Evolutionary conservation across 2,797 vertebrate genomes (phyloP).

Genomic region (Gymnoscopelus microlampas): DNA sequence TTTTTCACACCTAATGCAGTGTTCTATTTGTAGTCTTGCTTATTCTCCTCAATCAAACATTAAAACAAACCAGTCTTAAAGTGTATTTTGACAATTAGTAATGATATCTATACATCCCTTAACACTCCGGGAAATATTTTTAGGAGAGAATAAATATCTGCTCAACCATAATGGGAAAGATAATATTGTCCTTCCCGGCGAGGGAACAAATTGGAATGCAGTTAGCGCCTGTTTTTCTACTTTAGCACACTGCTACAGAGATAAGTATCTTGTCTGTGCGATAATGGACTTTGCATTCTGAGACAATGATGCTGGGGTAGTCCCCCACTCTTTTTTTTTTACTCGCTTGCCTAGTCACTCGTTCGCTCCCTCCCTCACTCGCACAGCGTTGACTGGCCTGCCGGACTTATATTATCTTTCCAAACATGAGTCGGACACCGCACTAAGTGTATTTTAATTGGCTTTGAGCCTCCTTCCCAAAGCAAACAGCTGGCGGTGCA

Average conservation of each 20-base stretch:
- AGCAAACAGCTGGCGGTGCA: constrained; percentile 87
- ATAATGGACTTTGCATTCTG: constrained; percentile 44
- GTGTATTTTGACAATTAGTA: constrained; percentile 34
- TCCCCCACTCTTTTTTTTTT: constrained; percentile 30
- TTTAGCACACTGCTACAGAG: constrained; percentile 17
- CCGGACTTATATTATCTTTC: constrained; percentile 84
- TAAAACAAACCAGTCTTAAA: constrained; percentile 25
- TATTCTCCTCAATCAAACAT: not conserved
- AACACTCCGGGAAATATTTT: constrained; percentile 40
- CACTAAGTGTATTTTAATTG: constrained; percentile 92
- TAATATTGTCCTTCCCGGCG: constrained; percentile 54
- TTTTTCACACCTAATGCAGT: too few relatives aligned
- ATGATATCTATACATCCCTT: constrained; percentile 19
- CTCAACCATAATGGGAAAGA: constrained; percentile 41
- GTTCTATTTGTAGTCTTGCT: too few relatives aligned
- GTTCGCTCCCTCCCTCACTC: not conserved
- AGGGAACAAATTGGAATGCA: constrained; percentile 20
- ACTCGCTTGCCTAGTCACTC: constrained; percentile 10
- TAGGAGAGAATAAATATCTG: constrained; percentile 42
- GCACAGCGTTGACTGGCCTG: constrained; percentile 60
- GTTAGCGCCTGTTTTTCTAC: constrained; percentile 39
- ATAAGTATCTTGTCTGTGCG: constrained; percentile 63
- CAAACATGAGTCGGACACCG: constrained; percentile 83
- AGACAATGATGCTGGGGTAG: constrained; percentile 65
- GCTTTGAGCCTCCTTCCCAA: constrained; percentile 88